Evolutionary conservation across 2,113 vertebrate genomes (phyloP).

Genomic region (Sander lucioperca): DNA sequence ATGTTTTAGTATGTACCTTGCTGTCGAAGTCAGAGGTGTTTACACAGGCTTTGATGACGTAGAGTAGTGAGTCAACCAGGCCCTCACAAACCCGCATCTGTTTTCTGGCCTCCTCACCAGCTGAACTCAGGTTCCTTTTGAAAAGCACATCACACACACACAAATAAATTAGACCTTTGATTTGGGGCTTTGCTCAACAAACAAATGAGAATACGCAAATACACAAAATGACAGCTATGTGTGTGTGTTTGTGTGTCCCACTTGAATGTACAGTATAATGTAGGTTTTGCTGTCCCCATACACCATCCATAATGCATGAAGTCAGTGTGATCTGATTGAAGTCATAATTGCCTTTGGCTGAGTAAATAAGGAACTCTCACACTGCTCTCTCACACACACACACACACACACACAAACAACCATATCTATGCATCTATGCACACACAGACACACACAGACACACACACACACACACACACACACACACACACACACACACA

Average conservation of each 20-base stretch:
- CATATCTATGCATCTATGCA: not conserved
- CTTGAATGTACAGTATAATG: slow-evolving; percentile 30
- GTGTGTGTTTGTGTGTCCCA: slow-evolving; percentile 29
- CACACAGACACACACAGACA: not conserved
- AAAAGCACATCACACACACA: slow-evolving; percentile 22
- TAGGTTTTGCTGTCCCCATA: slow-evolving; percentile 34
- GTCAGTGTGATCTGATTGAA: slow-evolving; percentile 58
- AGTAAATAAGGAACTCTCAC: slow-evolving; percentile 45
- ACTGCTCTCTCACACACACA: not conserved
- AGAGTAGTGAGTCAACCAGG: slow-evolving; percentile 94
- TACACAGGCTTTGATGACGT: slow-evolving; percentile 98
- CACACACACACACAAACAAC: not conserved
- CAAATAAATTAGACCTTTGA: slow-evolving; percentile 33
- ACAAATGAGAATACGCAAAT: slow-evolving; percentile 46
- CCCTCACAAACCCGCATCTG: slow-evolving; percentile 96
- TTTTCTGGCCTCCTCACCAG: slow-evolving; percentile 96
- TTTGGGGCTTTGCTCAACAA: slow-evolving; percentile 55
- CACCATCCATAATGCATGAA: slow-evolving; percentile 68
- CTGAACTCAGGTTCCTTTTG: slow-evolving; percentile 95
- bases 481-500: not conserved
- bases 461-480: not conserved
- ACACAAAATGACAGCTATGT: slow-evolving; percentile 47
- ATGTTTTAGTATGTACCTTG: slow-evolving; percentile 87
- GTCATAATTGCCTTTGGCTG: slow-evolving; percentile 48
- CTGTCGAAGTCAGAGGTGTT: slow-evolving; percentile 98